Percentiles rank a stretch among this genome's conserved stretches.
Evolutionary conservation across 2,113 vertebrate genomes (phyloP).

Genomic region (Rhipidura dahli): DNA sequence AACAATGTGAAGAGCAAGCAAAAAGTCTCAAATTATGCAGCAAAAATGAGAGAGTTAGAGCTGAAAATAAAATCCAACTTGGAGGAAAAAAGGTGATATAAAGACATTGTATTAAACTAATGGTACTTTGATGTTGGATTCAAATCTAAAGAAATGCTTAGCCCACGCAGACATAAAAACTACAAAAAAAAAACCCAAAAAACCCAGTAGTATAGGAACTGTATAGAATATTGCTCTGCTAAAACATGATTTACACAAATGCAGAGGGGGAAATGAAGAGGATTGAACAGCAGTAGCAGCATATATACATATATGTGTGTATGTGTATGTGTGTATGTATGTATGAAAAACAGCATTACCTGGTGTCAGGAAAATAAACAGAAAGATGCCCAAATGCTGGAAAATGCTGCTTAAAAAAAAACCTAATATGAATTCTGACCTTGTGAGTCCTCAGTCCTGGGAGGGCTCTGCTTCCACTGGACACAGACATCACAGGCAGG

Average conservation of each 20-base stretch:
- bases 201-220: not conserved
- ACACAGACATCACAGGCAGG: not conserved
- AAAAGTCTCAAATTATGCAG: not conserved
- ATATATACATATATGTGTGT: not conserved
- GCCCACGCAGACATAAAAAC: not conserved
- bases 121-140: not conserved
- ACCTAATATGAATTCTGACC: not conserved
- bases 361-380: not conserved
- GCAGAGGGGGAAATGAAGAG: not conserved
- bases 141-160: not conserved
- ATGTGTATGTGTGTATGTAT: not conserved
- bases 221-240: not conserved
- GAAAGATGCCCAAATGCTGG: not conserved
- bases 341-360: not conserved
- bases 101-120: not conserved
- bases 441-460: not conserved
- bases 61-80: slow-evolving; percentile 25
- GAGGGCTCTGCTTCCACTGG: not conserved
- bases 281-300: not conserved
- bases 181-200: no score
- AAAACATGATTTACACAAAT: not conserved
- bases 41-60: slow-evolving; percentile 1
- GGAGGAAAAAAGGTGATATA: not conserved
- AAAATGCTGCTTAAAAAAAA: not conserved
- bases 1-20: slow-evolving; percentile 37